Evolutionary conservation across 2,113 vertebrate species (phyloP).

Genomic region (Phyllostomus hastatus): DNA sequence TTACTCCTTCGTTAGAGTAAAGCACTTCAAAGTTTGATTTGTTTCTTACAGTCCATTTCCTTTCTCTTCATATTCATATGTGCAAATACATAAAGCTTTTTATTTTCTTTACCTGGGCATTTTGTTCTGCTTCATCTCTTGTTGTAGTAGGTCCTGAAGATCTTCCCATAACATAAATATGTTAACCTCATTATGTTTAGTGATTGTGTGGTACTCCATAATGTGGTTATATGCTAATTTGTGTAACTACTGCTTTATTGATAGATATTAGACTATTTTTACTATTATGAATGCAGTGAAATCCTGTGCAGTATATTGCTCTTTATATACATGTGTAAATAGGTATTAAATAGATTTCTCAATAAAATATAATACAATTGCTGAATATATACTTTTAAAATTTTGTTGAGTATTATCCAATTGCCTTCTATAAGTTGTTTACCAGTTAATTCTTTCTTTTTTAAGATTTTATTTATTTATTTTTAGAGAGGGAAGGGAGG

Average conservation of each 20-base stretch:
- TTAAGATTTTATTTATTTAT: no score
- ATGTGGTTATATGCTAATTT: not conserved
- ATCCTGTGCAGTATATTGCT: not conserved
- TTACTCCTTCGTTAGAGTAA: not conserved
- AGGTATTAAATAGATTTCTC: not conserved
- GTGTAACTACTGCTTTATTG: not conserved
- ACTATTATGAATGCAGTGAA: not conserved
- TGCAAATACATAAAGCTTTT: not conserved
- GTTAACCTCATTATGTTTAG: not conserved
- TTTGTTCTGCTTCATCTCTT: not conserved
- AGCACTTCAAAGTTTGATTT: not conserved
- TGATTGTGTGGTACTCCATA: not conserved
- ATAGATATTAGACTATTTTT: not conserved
- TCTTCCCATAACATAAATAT: not conserved
- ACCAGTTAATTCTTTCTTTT: not conserved
- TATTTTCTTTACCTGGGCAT: not conserved
- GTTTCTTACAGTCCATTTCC: not conserved
- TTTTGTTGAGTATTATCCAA: not conserved
- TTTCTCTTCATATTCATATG: not conserved
- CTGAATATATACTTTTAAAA: not conserved
- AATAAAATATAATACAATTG: not conserved
- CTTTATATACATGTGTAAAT: not conserved
- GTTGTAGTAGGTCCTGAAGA: not conserved
- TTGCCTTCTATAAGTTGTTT: not conserved
- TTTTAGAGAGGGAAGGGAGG: no score